phyloP scores from a whole-genome alignment of 2,797 vertebrate genomes.

The Characodon lateralis region DNA sequence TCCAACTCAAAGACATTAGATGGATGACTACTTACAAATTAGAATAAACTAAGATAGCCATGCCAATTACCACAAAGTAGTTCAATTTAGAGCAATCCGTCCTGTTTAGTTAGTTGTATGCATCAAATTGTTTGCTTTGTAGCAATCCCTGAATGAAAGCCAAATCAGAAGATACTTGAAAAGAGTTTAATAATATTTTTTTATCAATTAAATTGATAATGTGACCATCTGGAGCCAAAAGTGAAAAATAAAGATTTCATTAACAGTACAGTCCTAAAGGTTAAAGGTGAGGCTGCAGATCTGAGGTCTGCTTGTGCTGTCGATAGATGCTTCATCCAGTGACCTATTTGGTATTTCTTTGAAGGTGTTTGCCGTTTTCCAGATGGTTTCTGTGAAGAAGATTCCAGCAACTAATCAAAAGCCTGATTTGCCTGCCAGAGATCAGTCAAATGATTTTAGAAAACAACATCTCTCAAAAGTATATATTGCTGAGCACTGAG shows the following conservation, averaged over 20 bases:
- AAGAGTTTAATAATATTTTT: not conserved
- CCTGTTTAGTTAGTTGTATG: too few relatives aligned
- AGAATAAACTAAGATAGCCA: too few relatives aligned
- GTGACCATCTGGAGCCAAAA: not conserved
- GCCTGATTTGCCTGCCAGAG: not conserved
- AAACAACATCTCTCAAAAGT: not conserved
- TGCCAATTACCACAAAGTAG: too few relatives aligned
- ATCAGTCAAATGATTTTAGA: not conserved
- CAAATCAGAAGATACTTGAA: not conserved
- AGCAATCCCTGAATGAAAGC: not conserved
- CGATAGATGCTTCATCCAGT: not conserved
- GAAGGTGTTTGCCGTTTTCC: not conserved
- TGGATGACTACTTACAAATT: too few relatives aligned
- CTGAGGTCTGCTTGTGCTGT: not conserved
- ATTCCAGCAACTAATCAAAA: not conserved
- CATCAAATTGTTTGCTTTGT: not conserved
- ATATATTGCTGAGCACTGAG: not conserved
- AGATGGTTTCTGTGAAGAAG: not conserved
- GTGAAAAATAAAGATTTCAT: not conserved
- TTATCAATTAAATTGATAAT: not conserved
- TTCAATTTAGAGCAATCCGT: too few relatives aligned
- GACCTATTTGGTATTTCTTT: slow-evolving; percentile 1
- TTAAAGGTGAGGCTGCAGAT: not conserved
- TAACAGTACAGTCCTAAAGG: not conserved
- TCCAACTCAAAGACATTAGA: not conserved